A percentile compares a stretch with the other conserved stretches of the same genome.
Evolutionary conservation across 1,140 invertebrate genomes (phyloP).

Genomic region (Phortica variegata): DNA sequence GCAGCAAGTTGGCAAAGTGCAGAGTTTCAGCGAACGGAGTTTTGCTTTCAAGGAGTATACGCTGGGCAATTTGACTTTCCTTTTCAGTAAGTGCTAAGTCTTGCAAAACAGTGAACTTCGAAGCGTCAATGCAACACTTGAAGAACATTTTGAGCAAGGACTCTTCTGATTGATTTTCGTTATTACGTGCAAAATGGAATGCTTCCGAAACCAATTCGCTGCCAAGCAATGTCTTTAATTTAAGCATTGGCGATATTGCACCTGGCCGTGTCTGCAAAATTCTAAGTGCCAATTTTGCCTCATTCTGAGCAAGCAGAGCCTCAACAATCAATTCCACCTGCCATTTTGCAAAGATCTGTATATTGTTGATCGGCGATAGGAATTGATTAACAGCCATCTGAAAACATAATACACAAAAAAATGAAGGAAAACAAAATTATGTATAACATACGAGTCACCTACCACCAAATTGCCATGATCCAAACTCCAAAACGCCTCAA

Average conservation of each 20-base stretch:
- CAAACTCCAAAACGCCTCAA: constrained; percentile 82
- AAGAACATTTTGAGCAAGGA: constrained; percentile 44
- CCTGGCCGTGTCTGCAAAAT: constrained; percentile 23
- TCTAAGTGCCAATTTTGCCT: constrained; percentile 23
- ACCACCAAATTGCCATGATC: constrained; percentile 76
- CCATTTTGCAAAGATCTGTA: constrained; percentile 58
- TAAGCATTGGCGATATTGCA: constrained; percentile 13
- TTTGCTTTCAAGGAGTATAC: constrained; percentile 25
- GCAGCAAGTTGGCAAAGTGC: constrained; percentile 43
- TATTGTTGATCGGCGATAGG: constrained; percentile 49
- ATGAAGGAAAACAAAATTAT: not conserved
- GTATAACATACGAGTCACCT: constrained; percentile 21
- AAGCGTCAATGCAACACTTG: constrained; percentile 20
- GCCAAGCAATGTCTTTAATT: constrained; percentile 33
- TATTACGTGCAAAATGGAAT: constrained; percentile 37
- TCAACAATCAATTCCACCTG: constrained; percentile 50
- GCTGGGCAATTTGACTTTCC: constrained; percentile 35
- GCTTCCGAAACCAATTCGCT: constrained; percentile 42
- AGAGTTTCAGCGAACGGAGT: constrained; percentile 27
- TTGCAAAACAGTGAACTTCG: constrained; percentile 31
- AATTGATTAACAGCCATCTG: constrained; percentile 62
- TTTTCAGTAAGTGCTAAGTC: constrained; percentile 31
- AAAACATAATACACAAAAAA: constrained; percentile 17
- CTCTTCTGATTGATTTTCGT: constrained; percentile 20
- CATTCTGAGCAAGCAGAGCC: constrained; percentile 22